phyloP scores from a whole-genome alignment of 2,113 vertebrate genomes.

The Boleophthalmus pectinirostris region DNA sequence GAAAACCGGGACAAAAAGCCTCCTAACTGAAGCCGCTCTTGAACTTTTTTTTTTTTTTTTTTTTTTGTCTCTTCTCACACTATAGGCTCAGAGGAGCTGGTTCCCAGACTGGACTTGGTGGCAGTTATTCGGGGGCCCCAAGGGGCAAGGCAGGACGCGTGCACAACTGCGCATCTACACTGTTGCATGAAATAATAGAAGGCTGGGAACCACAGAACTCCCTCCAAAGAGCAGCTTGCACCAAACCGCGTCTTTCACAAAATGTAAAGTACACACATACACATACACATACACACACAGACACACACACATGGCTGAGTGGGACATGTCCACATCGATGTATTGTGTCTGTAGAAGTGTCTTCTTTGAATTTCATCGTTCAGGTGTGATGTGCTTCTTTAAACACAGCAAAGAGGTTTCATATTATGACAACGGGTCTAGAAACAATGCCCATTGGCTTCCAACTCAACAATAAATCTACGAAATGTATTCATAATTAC shows the following conservation, averaged over 20 bases:
- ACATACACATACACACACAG: neutral
- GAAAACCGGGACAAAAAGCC: constrained; percentile 67
- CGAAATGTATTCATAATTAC: neutral
- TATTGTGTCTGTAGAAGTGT: neutral
- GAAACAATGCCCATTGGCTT: neutral
- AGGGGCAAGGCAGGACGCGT: constrained; percentile 66
- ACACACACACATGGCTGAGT: neutral
- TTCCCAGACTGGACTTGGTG: constrained; percentile 59
- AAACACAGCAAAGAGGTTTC: neutral
- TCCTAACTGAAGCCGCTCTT: constrained; percentile 64
- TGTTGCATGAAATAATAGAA: constrained; percentile 17
- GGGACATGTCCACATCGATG: neutral
- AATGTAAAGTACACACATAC: neutral
- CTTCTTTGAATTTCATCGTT: neutral
- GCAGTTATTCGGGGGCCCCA: constrained; percentile 70
- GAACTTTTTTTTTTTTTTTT: constrained; percentile 27
- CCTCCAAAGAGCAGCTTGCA: constrained; percentile 39
- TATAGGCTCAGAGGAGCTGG: constrained; percentile 17
- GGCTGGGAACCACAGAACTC: constrained; percentile 11
- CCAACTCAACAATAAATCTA: neutral
- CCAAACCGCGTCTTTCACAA: constrained; percentile 3
- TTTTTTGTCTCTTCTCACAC: constrained; percentile 28
- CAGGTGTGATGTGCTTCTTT: neutral
- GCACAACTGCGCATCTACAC: constrained; percentile 48
- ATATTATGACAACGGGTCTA: neutral